Evolutionary conservation across 2,888 invertebrate genomes (phyloP), one percentile per base, ranked within the genome.

Genomic region (Cataglyphis albicans): DNA sequence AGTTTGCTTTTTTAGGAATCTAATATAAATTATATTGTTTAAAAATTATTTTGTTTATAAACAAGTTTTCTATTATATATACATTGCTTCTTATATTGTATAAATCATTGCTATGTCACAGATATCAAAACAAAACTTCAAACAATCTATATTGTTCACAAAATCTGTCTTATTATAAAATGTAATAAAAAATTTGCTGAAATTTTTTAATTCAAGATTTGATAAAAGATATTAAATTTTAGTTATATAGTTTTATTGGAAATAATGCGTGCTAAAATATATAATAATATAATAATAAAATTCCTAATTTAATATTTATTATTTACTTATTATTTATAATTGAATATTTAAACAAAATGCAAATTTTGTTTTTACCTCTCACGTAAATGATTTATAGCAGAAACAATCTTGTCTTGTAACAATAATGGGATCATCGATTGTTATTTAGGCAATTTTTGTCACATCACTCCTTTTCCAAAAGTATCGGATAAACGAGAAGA

Each of bases 211-310:
- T 52, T 70, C 3, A 21, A 55, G 3, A 52, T 32, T 15, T 52
- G n/a, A 15, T 68, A 32, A 5, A 68, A 70, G 15, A 70, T 70
- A 6, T 70, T 32, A 18, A 44, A 4, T 48, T 48, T 48, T 48
- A 18, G 1, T 12, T 12, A n/a, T 32, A 7, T n/a, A 32, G 15
- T 48, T 68, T 29, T 35, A 52, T 7, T 32, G 9, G 3, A 48
- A 52, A 52, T n/a, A 32, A n/a, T 48, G 32, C 25, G 32, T 4
- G 15, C 32, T 35, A 15, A 48, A 29, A 48, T 32, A n/a, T 18
- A 67, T 67, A 48, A 25, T 25, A 25, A 29, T 29, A 29, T 2
- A 29, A 29, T 25, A 25, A 29, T n/a, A 68, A 32, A 15, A 1
- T 0, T 18, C 9, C 55, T 72, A 35, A 35, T 7, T 72, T 72